Conservation (phyloP, 2,113 vertebrate species). For the Forbesichthys papilliferus region DNA sequence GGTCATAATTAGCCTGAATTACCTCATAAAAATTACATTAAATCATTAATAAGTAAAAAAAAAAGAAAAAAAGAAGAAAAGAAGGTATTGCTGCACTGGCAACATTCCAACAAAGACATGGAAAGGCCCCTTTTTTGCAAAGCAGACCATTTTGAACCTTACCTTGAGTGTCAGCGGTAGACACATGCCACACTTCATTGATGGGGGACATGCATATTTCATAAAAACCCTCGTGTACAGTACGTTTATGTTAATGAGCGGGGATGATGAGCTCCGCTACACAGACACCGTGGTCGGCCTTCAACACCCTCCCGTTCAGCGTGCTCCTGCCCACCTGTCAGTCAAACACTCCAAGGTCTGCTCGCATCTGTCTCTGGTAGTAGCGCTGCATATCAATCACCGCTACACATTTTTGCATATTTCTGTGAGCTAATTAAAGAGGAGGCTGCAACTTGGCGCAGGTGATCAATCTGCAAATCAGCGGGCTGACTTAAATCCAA, state of each 20-base stretch:
- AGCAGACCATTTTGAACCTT: slow-evolving; percentile 51
- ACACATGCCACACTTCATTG: slow-evolving; percentile 53
- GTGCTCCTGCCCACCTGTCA: slow-evolving; percentile 59
- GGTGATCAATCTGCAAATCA: slow-evolving; percentile 75
- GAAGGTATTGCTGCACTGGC: slow-evolving; percentile 22
- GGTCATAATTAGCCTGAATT: too few relatives aligned
- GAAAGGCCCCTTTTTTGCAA: neutral
- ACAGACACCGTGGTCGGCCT: slow-evolving; percentile 49
- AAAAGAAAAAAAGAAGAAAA: slow-evolving; percentile 11
- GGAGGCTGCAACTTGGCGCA: slow-evolving; percentile 62
- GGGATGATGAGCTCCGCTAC: slow-evolving; percentile 57
- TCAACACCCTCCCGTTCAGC: slow-evolving; percentile 50
- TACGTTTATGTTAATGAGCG: slow-evolving; percentile 63
- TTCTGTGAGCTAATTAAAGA: slow-evolving; percentile 64
- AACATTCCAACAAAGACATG: slow-evolving; percentile 43
- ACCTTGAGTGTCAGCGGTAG: slow-evolving; percentile 62
- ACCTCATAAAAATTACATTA: too few relatives aligned
- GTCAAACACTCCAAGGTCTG: slow-evolving; percentile 66
- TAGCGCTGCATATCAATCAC: slow-evolving; percentile 74
- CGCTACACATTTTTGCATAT: slow-evolving; percentile 55
- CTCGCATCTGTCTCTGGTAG: slow-evolving; percentile 60
- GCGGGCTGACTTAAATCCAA: slow-evolving; percentile 66
- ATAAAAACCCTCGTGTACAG: slow-evolving; percentile 52
- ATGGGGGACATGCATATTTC: slow-evolving; percentile 69
- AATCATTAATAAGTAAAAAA: slow-evolving; percentile 5